A percentile compares a stretch with the other conserved stretches of the same genome.
These are phyloP conservation scores for Corythaixoides concolor DNA, from an alignment of 2,113 vertebrate genomes.

Conservation along the genomic window DNA sequence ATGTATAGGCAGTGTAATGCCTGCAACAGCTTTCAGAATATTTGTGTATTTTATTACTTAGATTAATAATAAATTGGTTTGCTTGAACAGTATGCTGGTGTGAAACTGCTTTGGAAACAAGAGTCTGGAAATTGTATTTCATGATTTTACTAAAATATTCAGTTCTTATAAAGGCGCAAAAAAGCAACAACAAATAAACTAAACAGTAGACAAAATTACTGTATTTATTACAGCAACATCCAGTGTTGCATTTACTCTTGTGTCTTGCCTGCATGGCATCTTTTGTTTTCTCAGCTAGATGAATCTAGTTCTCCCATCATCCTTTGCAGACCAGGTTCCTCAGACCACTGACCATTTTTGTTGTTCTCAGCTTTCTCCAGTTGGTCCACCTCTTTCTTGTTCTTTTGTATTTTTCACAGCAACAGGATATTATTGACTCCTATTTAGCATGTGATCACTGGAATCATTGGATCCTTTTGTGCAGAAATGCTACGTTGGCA, in stretches of 20 bases:
- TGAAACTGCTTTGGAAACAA: not conserved
- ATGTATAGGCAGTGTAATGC: not conserved
- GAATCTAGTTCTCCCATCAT: not conserved
- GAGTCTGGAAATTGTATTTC: not conserved
- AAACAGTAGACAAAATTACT: not conserved
- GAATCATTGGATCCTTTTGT: not conserved
- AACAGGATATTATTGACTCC: not conserved
- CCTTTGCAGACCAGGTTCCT: not conserved
- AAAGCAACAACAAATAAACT: not conserved
- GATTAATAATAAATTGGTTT: constrained; percentile 7
- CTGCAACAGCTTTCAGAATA: not conserved
- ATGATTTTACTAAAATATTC: not conserved
- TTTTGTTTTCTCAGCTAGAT: not conserved
- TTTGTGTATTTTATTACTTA: not conserved
- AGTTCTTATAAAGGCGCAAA: not conserved
- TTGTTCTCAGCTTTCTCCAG: not conserved
- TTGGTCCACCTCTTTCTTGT: not conserved
- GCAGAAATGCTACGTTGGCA: not conserved
- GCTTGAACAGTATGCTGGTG: not conserved
- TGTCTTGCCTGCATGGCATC: not conserved
- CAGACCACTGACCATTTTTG: not conserved
- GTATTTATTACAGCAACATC: not conserved
- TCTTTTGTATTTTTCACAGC: not conserved
- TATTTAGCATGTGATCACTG: not conserved
- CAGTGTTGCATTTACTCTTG: not conserved